phyloP scores from a whole-genome alignment of 2,797 vertebrate genomes.

The Pelodytes ibericus region DNA sequence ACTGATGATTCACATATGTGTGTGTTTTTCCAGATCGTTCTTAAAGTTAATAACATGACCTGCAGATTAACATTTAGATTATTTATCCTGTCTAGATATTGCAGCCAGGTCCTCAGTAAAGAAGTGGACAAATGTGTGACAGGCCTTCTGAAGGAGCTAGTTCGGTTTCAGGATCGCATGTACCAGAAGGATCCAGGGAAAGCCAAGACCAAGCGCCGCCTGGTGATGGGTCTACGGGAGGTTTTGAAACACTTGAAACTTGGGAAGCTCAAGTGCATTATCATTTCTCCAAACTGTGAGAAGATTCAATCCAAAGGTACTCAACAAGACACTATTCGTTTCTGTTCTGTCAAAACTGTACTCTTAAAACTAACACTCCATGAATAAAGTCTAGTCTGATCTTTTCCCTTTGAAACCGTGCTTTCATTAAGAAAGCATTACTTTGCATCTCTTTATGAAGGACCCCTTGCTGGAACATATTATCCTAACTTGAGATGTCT shows the following conservation, averaged over 20 bases:
- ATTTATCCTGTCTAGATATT: slow-evolving; percentile 81
- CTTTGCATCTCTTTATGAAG: too few species aligned
- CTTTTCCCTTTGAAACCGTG: too few species aligned
- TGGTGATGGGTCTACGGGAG: slow-evolving; percentile 95
- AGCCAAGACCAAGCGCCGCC: slow-evolving; percentile 91
- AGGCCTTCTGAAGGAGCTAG: slow-evolving; percentile 88
- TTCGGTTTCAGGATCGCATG: slow-evolving; percentile 95
- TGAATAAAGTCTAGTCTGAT: too few species aligned
- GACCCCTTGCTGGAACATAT: too few species aligned
- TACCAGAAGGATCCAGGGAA: slow-evolving; percentile 97
- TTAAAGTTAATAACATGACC: too few species aligned
- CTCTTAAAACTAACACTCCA: too few species aligned
- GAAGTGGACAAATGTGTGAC: slow-evolving; percentile 92
- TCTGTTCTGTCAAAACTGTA: too few species aligned
- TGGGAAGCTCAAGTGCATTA: slow-evolving; percentile 89
- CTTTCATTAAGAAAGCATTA: too few species aligned
- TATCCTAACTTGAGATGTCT: too few species aligned
- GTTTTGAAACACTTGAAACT: slow-evolving; percentile 95
- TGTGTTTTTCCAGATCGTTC: too few species aligned
- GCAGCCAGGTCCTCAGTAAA: slow-evolving; percentile 95
- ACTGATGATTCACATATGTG: too few species aligned
- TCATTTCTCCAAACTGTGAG: slow-evolving; percentile 98
- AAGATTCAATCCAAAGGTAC: slow-evolving; percentile 94
- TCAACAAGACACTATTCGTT: background rate
- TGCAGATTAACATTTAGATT: too few species aligned